Evolutionary conservation across 2,797 vertebrate genomes (phyloP).

Genomic region (Champsocephalus gunnari): DNA sequence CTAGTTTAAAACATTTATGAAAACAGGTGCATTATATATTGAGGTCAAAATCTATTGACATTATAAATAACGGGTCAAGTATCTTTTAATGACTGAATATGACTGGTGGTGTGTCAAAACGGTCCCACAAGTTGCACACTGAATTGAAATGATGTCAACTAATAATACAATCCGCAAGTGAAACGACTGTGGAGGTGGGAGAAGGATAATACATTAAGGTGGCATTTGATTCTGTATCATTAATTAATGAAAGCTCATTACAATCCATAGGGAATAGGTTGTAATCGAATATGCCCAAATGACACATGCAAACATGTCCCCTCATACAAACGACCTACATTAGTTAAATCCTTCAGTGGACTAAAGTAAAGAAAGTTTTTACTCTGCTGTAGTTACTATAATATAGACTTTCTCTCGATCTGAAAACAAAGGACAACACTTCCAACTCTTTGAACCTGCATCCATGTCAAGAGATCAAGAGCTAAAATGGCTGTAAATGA

Average conservation of each 20-base stretch:
- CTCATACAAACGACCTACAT: slow-evolving; percentile 33
- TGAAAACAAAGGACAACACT: not conserved
- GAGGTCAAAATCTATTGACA: not conserved
- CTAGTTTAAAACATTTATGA: not conserved
- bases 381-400: not conserved
- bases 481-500: slow-evolving; percentile 20
- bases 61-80: not conserved
- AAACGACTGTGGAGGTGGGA: slow-evolving; percentile 45
- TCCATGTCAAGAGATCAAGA: slow-evolving; percentile 7
- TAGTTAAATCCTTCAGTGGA: slow-evolving; percentile 7
- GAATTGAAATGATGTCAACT: slow-evolving; percentile 29
- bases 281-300: slow-evolving; percentile 73
- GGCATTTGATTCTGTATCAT: slow-evolving; percentile 82
- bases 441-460: not conserved
- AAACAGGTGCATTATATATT: not conserved
- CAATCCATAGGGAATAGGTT: slow-evolving; percentile 70
- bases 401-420: slow-evolving; percentile 1
- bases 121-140: slow-evolving; percentile 6
- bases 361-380: slow-evolving; percentile 4
- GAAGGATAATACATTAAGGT: slow-evolving; percentile 43
- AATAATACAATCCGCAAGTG: slow-evolving; percentile 35
- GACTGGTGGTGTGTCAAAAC: not conserved
- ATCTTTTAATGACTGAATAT: not conserved
- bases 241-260: slow-evolving; percentile 82
- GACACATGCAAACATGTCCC: slow-evolving; percentile 52